Percentiles rank a stretch among this genome's conserved stretches.
Conservation (phyloP, 2,888 invertebrate genomes). For the Agrochola litura region DNA sequence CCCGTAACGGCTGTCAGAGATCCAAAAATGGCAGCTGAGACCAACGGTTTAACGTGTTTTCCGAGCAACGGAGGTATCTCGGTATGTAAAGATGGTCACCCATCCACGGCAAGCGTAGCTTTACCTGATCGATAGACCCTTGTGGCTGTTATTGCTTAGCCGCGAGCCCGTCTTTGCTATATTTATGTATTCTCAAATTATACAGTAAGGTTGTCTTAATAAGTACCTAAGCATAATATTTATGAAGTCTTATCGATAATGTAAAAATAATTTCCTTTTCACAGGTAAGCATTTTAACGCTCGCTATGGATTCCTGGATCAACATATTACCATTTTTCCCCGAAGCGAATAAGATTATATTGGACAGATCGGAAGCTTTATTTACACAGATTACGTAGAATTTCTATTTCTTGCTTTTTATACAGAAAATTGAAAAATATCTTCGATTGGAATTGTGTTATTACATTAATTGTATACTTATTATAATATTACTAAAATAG, state of each 20-base stretch:
- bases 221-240: neutral
- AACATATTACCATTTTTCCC: conserved; percentile 85
- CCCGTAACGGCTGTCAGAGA: no score
- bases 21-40: no score
- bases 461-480: neutral
- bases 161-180: neutral
- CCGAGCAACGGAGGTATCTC: no score
- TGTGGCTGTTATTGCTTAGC: no score
- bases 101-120: no score
- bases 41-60: no score
- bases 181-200: neutral
- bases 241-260: neutral
- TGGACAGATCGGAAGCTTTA: conserved; percentile 78
- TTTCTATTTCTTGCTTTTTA: neutral
- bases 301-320: conserved; percentile 83
- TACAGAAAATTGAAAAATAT: neutral
- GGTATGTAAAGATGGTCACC: no score
- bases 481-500: neutral
- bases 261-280: neutral
- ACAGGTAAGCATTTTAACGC: conserved; percentile 81
- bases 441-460: neutral
- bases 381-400: conserved; percentile 74
- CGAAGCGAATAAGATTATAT: conserved; percentile 78
- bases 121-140: no score
- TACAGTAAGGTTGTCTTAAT: neutral